A percentile compares a stretch with the other conserved stretches of the same genome.
Evolutionary conservation across 2,797 vertebrate species (phyloP).

Genomic region (Taenioides sp.): DNA sequence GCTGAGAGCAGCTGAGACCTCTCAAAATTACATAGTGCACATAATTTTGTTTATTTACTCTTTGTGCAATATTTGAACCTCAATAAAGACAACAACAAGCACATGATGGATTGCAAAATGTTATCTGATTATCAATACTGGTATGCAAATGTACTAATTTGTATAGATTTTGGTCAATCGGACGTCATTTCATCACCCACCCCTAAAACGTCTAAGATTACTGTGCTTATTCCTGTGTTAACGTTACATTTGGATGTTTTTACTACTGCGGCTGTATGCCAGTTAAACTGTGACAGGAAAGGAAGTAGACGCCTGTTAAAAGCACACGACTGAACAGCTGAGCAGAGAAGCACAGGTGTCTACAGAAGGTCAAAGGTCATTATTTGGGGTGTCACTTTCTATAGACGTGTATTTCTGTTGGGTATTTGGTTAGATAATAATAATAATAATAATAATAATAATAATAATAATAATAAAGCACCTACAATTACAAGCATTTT

Average conservation of each 20-base stretch:
- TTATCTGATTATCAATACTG: not conserved
- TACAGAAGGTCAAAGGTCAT: not conserved
- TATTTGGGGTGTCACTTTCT: not conserved
- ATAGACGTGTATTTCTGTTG: not conserved
- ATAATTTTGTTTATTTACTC: too few relatives aligned
- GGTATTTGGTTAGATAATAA: not conserved
- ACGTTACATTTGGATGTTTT: not conserved
- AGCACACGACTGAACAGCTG: not conserved
- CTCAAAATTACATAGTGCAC: too few relatives aligned
- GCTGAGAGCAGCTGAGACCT: too few relatives aligned
- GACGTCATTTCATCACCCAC: not conserved
- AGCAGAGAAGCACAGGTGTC: constrained; percentile 7
- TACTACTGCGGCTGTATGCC: not conserved
- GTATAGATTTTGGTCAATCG: not conserved
- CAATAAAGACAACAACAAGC: too few relatives aligned
- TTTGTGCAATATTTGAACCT: too few relatives aligned
- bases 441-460: not conserved
- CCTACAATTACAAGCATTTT: not conserved
- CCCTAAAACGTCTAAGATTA: not conserved
- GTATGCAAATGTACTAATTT: too few relatives aligned
- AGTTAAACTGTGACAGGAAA: constrained; percentile 2
- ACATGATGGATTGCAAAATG: too few relatives aligned
- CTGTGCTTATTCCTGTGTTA: not conserved
- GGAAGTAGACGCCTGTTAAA: constrained; percentile 9
- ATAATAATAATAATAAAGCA: not conserved